Percentiles rank a stretch among this genome's conserved stretches.
These are phyloP conservation scores for Corythucha ciliata DNA, from an alignment of 2,888 invertebrate genomes.

Conservation along the genomic window DNA sequence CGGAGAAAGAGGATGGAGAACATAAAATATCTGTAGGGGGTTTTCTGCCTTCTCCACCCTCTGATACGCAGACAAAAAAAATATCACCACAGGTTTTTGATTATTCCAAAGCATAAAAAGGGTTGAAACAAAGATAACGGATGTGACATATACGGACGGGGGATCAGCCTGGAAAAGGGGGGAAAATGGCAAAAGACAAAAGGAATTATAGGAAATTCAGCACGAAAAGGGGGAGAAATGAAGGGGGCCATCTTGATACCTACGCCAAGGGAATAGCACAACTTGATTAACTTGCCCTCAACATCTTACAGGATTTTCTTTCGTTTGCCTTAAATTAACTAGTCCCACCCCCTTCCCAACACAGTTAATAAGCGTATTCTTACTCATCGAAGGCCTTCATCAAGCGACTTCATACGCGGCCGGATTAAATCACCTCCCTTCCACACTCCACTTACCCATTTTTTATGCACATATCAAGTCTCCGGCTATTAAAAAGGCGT, in stretches of 20 bases:
- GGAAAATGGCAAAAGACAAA: slow-evolving; percentile 31
- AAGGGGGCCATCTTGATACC: slow-evolving; percentile 1
- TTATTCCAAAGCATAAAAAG: slow-evolving; percentile 38
- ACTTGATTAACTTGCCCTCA: too few relatives aligned
- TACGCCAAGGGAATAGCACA: too few relatives aligned
- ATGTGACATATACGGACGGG: slow-evolving; percentile 36
- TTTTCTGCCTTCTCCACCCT: slow-evolving; percentile 21
- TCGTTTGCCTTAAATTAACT: too few relatives aligned
- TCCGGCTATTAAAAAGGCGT: too few relatives aligned
- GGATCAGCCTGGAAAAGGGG: slow-evolving; percentile 33
- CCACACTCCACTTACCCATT: too few relatives aligned
- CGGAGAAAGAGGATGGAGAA: slow-evolving; percentile 26
- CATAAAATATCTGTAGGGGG: slow-evolving; percentile 33
- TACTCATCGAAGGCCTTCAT: too few relatives aligned
- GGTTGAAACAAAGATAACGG: slow-evolving; percentile 39
- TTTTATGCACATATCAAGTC: too few relatives aligned
- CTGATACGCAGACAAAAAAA: slow-evolving; percentile 34
- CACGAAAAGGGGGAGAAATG: slow-evolving; percentile 16
- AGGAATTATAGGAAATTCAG: slow-evolving; percentile 35
- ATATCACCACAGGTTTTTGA: slow-evolving; percentile 36
- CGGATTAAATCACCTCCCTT: too few relatives aligned
- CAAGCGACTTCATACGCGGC: too few relatives aligned
- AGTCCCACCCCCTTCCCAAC: too few relatives aligned
- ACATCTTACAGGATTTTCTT: too few relatives aligned
- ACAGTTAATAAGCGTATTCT: too few relatives aligned